Percentiles rank a stretch among this genome's conserved stretches.
Evolutionary conservation across 2,113 vertebrate species (phyloP).

Genomic region (Meriones unguiculatus): DNA sequence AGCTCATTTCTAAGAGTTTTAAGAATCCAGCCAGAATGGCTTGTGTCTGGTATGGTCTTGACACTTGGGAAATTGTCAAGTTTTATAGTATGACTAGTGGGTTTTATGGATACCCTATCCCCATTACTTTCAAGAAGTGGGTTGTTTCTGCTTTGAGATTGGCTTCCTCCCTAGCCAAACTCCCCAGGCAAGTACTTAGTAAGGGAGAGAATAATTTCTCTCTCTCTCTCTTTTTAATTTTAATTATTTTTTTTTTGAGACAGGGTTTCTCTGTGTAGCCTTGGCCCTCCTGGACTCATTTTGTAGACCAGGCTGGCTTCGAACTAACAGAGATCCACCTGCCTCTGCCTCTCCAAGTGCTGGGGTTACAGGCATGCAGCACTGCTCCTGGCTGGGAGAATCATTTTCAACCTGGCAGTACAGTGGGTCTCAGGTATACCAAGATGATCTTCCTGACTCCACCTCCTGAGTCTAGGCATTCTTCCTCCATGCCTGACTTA

Average conservation of each 20-base stretch:
- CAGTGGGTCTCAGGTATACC: neutral
- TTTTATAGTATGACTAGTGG: neutral
- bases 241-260: too few species aligned
- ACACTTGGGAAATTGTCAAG: neutral
- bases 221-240: too few species aligned
- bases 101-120: neutral
- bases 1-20: neutral
- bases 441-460: neutral
- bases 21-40: neutral
- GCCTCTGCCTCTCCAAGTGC: too few species aligned
- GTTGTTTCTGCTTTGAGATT: neutral
- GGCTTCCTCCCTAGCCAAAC: neutral
- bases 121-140: neutral
- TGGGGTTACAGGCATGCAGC: too few species aligned
- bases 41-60: neutral
- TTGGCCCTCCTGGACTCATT: too few species aligned
- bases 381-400: neutral
- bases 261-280: too few species aligned
- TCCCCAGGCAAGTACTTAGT: neutral
- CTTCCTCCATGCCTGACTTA: neutral
- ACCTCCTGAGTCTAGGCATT: neutral
- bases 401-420: neutral
- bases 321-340: too few species aligned
- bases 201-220: neutral
- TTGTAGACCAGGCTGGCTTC: too few species aligned